phyloP scores from a whole-genome alignment of 2,113 vertebrate species.

The Anarhynchus alexandrinus region DNA sequence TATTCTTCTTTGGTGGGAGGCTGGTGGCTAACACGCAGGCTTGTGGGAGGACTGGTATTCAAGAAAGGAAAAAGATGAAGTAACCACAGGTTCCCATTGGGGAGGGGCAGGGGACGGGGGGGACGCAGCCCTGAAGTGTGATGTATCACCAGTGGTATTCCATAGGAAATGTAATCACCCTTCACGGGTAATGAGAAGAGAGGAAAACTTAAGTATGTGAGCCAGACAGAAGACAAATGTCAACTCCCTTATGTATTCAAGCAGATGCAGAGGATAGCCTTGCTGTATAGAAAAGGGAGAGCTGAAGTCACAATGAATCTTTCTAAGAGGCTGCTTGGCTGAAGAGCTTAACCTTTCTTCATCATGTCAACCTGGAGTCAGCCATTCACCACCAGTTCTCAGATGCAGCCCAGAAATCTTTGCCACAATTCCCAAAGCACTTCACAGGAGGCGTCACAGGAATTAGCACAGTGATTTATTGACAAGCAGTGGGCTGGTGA shows the following conservation, averaged over 20 bases:
- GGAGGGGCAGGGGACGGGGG: background rate
- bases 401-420: constrained; percentile 28
- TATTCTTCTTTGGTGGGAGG: constrained; percentile 30
- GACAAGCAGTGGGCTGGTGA: background rate
- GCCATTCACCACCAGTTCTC: constrained; percentile 27
- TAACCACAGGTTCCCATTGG: constrained; percentile 16
- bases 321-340: constrained; percentile 49
- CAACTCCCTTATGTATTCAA: background rate
- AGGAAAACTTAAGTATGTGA: background rate
- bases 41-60: constrained; percentile 25
- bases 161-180: constrained; percentile 41
- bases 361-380: constrained; percentile 48
- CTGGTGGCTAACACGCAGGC: background rate
- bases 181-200: constrained; percentile 25
- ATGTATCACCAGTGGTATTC: constrained; percentile 26
- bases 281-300: background rate
- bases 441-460: constrained; percentile 30
- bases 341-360: constrained; percentile 64
- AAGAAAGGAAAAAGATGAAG: constrained; percentile 32
- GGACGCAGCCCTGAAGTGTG: background rate
- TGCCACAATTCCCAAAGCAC: constrained; percentile 53
- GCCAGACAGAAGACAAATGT: background rate
- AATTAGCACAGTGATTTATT: constrained; percentile 48
- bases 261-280: background rate
- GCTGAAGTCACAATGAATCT: constrained; percentile 41